phyloP scores from a whole-genome alignment of 2,797 vertebrate genomes.

The Sebastes hubbsi region DNA sequence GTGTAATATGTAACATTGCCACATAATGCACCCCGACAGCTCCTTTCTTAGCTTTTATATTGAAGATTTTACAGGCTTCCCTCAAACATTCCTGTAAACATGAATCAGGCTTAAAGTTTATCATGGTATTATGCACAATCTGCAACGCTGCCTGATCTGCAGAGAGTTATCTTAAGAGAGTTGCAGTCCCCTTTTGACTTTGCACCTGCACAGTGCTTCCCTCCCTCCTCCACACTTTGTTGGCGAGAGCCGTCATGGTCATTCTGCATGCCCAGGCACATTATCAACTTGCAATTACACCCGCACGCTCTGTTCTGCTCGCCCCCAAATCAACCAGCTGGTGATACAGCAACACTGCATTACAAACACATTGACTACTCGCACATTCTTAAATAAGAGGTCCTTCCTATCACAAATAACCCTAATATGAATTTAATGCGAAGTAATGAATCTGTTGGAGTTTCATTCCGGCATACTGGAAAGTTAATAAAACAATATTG shows the following conservation, averaged over 20 bases:
- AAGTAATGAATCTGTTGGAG: slow-evolving; percentile 92
- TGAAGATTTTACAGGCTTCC: not conserved
- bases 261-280: slow-evolving; percentile 72
- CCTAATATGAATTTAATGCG: slow-evolving; percentile 94
- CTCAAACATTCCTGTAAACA: not conserved
- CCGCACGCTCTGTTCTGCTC: slow-evolving; percentile 52
- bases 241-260: slow-evolving; percentile 63
- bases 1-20: not conserved
- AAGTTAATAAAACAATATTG: slow-evolving; percentile 92
- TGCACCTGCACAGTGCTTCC: slow-evolving; percentile 68
- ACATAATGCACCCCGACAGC: not conserved
- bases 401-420: slow-evolving; percentile 90
- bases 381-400: slow-evolving; percentile 83
- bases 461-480: slow-evolving; percentile 84
- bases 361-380: slow-evolving; percentile 74
- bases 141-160: slow-evolving; percentile 30
- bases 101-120: not conserved
- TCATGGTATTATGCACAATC: slow-evolving; percentile 17
- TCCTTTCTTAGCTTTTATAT: not conserved
- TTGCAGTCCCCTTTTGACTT: slow-evolving; percentile 61
- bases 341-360: slow-evolving; percentile 57
- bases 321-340: slow-evolving; percentile 70
- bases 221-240: slow-evolving; percentile 42
- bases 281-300: slow-evolving; percentile 76
- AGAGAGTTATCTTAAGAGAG: slow-evolving; percentile 45